These are phyloP conservation scores for Hypotaenidia okinawae DNA, from an alignment of 2,797 vertebrate genomes.

Conservation along the genomic window DNA sequence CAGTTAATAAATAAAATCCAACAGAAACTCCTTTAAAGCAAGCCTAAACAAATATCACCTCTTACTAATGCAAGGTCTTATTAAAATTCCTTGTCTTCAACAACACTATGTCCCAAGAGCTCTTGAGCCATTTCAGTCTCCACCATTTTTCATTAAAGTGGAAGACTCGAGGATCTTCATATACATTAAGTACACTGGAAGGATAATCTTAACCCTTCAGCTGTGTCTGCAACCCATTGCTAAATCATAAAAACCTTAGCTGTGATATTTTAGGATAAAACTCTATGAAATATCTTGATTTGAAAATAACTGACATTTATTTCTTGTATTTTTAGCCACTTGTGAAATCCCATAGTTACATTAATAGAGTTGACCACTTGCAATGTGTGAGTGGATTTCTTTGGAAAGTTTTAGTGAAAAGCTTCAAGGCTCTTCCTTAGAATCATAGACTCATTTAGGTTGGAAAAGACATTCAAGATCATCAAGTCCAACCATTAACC, in stretches of 20 bases:
- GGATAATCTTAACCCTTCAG: background rate
- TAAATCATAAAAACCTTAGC: background rate
- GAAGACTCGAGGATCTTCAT: background rate
- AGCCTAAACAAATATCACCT: background rate
- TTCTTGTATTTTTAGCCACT: background rate
- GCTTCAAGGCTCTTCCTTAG: background rate
- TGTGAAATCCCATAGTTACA: background rate
- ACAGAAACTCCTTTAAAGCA: background rate
- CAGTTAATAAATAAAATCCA: background rate
- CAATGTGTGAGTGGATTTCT: background rate
- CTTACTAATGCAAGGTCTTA: background rate
- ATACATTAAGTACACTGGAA: background rate
- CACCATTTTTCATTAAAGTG: background rate
- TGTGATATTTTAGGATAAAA: background rate
- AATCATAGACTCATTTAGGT: background rate
- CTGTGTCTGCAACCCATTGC: background rate
- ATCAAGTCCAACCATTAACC: too few species aligned
- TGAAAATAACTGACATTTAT: background rate
- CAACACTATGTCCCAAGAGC: background rate
- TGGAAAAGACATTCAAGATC: background rate
- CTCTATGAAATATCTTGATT: background rate
- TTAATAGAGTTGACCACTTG: background rate
- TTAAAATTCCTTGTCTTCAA: background rate
- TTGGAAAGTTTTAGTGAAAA: background rate
- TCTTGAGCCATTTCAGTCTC: background rate